phyloP scores from a whole-genome alignment of 2,888 invertebrate species.

The Caenorhabditis imperialis region DNA sequence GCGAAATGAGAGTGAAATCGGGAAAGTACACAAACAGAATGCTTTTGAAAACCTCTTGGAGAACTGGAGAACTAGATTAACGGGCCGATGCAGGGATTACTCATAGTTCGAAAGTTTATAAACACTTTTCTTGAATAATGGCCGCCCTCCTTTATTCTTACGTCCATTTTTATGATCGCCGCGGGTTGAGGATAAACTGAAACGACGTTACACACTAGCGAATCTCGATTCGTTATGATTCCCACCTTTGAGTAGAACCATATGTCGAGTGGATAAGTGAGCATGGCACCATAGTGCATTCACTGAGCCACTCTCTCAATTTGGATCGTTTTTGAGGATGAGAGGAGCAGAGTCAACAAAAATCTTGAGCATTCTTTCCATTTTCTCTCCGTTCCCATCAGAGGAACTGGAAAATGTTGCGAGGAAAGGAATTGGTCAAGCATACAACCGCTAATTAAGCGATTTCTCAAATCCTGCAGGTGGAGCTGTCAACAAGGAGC shows the following conservation, averaged over 20 bases:
- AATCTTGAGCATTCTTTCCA: not conserved
- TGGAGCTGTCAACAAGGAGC: too few relatives aligned
- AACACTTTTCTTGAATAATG: slow-evolving; percentile 42
- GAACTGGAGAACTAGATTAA: slow-evolving; percentile 53
- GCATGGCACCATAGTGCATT: slow-evolving; percentile 42
- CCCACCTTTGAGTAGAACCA: slow-evolving; percentile 49
- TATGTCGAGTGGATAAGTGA: slow-evolving; percentile 50
- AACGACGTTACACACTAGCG: not conserved
- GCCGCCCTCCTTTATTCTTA: too few relatives aligned
- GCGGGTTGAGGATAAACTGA: too few relatives aligned
- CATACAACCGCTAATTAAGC: slow-evolving; percentile 47
- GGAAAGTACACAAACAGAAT: slow-evolving; percentile 42
- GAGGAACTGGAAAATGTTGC: too few relatives aligned
- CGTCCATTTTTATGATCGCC: slow-evolving; percentile 13
- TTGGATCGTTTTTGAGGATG: slow-evolving; percentile 34
- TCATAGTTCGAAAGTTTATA: slow-evolving; percentile 44
- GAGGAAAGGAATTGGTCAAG: slow-evolving; percentile 18
- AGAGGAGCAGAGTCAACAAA: slow-evolving; percentile 19
- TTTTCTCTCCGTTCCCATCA: not conserved
- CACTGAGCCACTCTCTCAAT: slow-evolving; percentile 36
- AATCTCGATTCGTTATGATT: slow-evolving; percentile 20
- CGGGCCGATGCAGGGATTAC: slow-evolving; percentile 47
- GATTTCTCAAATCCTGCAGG: too few relatives aligned
- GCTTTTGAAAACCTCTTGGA: slow-evolving; percentile 44
- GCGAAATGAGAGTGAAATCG: slow-evolving; percentile 43